Evolutionary conservation across 2,888 invertebrate genomes (phyloP).

Genomic region (Phasia obesa): DNA sequence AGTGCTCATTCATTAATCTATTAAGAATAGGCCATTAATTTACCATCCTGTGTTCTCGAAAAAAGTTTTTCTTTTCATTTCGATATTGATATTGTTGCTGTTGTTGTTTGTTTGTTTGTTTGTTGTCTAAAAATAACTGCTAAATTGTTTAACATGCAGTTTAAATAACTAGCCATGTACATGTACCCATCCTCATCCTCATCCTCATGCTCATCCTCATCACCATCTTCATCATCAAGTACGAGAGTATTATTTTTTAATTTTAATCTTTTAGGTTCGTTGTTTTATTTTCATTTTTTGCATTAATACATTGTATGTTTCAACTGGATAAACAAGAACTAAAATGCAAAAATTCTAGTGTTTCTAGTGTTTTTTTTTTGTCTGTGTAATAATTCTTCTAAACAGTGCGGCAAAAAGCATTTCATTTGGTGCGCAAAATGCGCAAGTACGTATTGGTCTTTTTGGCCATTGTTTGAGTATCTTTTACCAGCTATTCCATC

Average conservation of each 20-base stretch:
- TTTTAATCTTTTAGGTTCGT: slow-evolving; percentile 4
- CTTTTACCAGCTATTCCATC: slow-evolving; percentile 25
- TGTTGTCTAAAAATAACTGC: slow-evolving; percentile 68
- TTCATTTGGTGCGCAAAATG: slow-evolving; percentile 38
- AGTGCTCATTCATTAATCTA: slow-evolving; percentile 53
- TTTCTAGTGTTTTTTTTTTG: slow-evolving; percentile 56
- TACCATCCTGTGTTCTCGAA: slow-evolving; percentile 14
- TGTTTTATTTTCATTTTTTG: not conserved
- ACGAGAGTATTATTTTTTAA: not conserved
- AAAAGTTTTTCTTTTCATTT: slow-evolving; percentile 26
- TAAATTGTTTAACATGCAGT: slow-evolving; percentile 59
- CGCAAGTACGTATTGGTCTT: slow-evolving; percentile 45
- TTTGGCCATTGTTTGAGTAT: slow-evolving; percentile 39
- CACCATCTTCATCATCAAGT: slow-evolving; percentile 27
- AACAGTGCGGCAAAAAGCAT: slow-evolving; percentile 29
- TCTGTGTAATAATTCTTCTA: slow-evolving; percentile 26
- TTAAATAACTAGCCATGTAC: slow-evolving; percentile 36
- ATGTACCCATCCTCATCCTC: slow-evolving; percentile 28
- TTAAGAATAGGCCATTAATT: slow-evolving; percentile 59
- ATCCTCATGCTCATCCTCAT: not conserved
- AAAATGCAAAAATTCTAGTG: slow-evolving; percentile 63
- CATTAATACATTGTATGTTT: slow-evolving; percentile 6
- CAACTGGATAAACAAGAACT: slow-evolving; percentile 69
- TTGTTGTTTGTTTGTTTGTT: slow-evolving; percentile 42
- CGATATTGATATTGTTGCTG: slow-evolving; percentile 13